Base-by-base conservation (phyloP, 2,888 invertebrate species). In the Axea sp. region DNA sequence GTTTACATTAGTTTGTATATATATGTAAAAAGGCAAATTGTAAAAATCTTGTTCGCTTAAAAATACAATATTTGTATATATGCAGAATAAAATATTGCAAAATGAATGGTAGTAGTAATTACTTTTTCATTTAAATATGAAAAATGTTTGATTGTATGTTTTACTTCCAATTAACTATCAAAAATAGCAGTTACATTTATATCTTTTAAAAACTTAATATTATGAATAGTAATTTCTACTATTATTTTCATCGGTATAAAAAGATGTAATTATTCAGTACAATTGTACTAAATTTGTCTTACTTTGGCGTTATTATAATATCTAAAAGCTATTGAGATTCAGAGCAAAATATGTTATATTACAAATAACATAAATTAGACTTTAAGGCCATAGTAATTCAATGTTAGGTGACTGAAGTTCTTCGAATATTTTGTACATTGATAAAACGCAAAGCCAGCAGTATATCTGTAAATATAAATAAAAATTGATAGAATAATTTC, bases 371-470 rank as follows among this genome's bases (percentile, higher is more conserved):
- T 30, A 53, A 14, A 15, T 39, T 41, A 6, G 1, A 19, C 17
- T 64, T 89, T 88, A 92, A 73, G 92, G 91, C 89, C 91, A 91
- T 60, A 95, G 88, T 30, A 96, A 90, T 85, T 95, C 95, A 83
- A 96, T 95, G 84, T 96, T 95, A 2, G 96, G 96, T 53, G 95
- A 94, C 84, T 96, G 96, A 88, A 94, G 90, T 76, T 93, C 90
- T 79, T 93, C 90, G 82, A 95, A 93, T 53, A 95, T 90, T 89
- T 94, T 93, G 85, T 95, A 96, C 81, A 95, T 94, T 0, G 96
- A 95, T 78, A 92, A 92, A 0, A 96, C 95, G 71, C 95, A 95
- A 14, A 96, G 86, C 93, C 95, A 95, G 84, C 95, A 96, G 83
- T 96, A 96, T 12, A 94, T 90, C 96, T 96, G 89, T 12, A 31